phyloP scores from a whole-genome alignment of 2,113 vertebrate genomes.

The Xiphophorus couchianus region DNA sequence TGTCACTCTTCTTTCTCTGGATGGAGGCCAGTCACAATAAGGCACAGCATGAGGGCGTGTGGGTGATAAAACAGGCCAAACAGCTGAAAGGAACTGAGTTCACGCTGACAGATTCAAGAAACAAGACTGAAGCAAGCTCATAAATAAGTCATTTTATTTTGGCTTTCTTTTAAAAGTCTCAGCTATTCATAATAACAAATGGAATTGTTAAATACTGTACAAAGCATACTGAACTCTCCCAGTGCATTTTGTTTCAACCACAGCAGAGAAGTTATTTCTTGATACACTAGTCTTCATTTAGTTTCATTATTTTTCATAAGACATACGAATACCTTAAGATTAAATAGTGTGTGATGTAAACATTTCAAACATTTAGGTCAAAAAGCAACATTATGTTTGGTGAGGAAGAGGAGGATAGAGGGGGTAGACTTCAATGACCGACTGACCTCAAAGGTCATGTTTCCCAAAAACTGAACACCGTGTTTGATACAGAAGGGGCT shows the following conservation, averaged over 20 bases:
- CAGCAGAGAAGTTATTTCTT: constrained; percentile 82
- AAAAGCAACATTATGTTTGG: constrained; percentile 70
- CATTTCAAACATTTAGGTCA: constrained; percentile 79
- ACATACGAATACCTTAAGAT: constrained; percentile 87
- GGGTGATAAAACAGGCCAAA: constrained; percentile 80
- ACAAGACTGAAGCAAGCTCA: constrained; percentile 72
- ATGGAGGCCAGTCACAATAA: constrained; percentile 77
- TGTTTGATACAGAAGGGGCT: constrained; percentile 62
- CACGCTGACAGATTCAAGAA: constrained; percentile 57
- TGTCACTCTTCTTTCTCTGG: constrained; percentile 75
- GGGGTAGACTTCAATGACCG: constrained; percentile 63
- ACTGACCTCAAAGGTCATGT: constrained; percentile 73
- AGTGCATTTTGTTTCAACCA: constrained; percentile 92
- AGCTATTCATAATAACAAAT: constrained; percentile 88
- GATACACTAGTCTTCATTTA: constrained; percentile 75
- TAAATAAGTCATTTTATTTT: constrained; percentile 98
- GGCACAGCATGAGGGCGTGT: constrained; percentile 76
- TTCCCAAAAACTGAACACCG: constrained; percentile 62
- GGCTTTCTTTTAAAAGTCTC: constrained; percentile 84
- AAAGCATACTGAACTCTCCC: constrained; percentile 86
- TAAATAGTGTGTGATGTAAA: constrained; percentile 93
- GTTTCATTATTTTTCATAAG: constrained; percentile 75
- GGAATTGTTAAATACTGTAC: constrained; percentile 96
- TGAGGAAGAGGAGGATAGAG: constrained; percentile 55
- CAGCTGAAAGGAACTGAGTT: constrained; percentile 68